Evolutionary conservation across 2,113 vertebrate genomes (phyloP), one percentile per base, ranked within the genome.

Genomic region (Anthoscopus minutus): DNA sequence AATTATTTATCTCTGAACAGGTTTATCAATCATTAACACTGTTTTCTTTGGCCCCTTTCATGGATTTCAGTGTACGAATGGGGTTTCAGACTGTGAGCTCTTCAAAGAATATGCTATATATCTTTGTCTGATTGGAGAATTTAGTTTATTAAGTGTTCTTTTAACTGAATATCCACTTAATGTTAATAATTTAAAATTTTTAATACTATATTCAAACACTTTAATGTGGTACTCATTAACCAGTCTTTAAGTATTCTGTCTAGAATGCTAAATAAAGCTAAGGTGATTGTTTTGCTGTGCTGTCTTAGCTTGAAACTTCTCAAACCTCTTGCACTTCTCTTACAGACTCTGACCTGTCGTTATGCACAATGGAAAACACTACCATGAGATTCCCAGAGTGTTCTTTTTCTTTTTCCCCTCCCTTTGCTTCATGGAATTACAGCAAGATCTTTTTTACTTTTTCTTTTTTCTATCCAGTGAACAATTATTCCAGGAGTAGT

Each of bases 51-150:
- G 64, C 60, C 14, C 15, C 35, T 70, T 72, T 9, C 18, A 4
- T 76, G 62, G 30, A 47, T 94, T 94, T 93, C 23, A 21, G 45
- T 82, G 66, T 13, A 15, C 3, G 7, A 86, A 50, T 65, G 33
- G 58, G 5, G 28, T 31, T 89, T 83, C 12, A 89, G 45, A 27
- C 53, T 56, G 27, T 33, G 66, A 38, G 15, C 45, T 42, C 16
- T 45, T 67, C 35, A 1, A 8, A 74, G 17, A n/a, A 2, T 6
- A 2, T 24, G 16, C 57, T 42, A 42, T 3, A 0, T 37, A 15
- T 81, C 40, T 81, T 87, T 31, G 31, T 61, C 56, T 66, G 17
- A 37, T 38, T 53, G 19, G 57, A 60, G 13, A 45, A 58, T 78
- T 92, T 76, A 48, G 27, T 65, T 35, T 56, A 20, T 61, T 83